Percentiles rank a stretch among this genome's conserved stretches.
phyloP scores from a whole-genome alignment of 2,113 vertebrate species.

The Chloropsis cyanopogon region DNA sequence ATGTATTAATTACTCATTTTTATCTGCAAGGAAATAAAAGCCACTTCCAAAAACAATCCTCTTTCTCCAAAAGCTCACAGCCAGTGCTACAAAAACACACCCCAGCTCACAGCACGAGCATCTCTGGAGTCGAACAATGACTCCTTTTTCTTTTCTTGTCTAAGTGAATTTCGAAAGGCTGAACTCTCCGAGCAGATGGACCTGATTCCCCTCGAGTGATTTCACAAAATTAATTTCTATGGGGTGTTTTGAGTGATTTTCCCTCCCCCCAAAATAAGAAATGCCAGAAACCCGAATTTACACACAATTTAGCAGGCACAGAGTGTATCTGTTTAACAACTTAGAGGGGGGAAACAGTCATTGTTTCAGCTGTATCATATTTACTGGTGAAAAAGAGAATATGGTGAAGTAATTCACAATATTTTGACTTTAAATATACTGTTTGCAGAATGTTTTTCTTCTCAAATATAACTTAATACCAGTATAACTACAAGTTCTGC shows the following conservation, averaged over 20 bases:
- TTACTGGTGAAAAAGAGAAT: not conserved
- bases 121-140: not conserved
- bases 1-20: not conserved
- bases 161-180: not conserved
- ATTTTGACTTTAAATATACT: not conserved
- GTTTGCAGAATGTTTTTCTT: not conserved
- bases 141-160: not conserved
- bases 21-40: not conserved
- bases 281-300: not conserved
- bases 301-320: not conserved
- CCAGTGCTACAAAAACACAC: not conserved
- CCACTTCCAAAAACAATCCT: not conserved
- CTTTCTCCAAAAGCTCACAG: not conserved
- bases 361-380: not conserved
- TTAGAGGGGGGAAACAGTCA: not conserved
- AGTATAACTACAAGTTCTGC: not conserved
- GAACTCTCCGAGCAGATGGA: constrained; percentile 9
- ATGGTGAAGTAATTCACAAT: not conserved
- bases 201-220: not conserved
- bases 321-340: not conserved
- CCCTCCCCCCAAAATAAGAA: not conserved
- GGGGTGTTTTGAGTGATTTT: not conserved
- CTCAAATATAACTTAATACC: not conserved
- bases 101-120: not conserved
- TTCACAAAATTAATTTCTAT: not conserved